A percentile compares a stretch with the other conserved stretches of the same genome.
These are phyloP conservation scores for Calidris pygmaea DNA, from an alignment of 2,113 vertebrate species.

Conservation along the genomic window DNA sequence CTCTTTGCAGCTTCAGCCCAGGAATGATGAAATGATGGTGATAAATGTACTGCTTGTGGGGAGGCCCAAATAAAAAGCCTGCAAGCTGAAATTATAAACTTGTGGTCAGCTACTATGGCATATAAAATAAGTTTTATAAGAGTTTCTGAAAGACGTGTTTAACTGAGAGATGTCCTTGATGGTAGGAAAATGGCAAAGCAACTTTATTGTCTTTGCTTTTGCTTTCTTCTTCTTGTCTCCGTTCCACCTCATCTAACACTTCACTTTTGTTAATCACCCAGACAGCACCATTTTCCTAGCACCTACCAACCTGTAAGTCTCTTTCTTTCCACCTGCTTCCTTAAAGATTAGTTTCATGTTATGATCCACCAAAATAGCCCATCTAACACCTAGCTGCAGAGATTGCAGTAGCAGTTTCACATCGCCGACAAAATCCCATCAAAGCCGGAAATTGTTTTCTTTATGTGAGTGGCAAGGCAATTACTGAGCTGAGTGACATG, in stretches of 20 bases:
- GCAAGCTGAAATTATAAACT: not conserved
- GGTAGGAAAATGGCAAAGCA: not conserved
- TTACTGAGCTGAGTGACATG: slow-evolving; percentile 46
- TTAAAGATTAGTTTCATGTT: slow-evolving; percentile 50
- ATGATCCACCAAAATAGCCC: slow-evolving; percentile 19
- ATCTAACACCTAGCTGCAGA: not conserved
- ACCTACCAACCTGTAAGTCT: not conserved
- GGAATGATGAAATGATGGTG: not conserved
- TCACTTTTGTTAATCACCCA: not conserved
- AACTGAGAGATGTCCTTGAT: not conserved
- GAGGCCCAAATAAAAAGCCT: not conserved
- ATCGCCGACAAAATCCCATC: not conserved
- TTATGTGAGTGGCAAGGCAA: slow-evolving; percentile 55
- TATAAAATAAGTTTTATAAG: not conserved
- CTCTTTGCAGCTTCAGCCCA: not conserved
- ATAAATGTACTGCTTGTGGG: not conserved
- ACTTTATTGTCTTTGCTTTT: not conserved
- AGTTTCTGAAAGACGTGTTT: not conserved
- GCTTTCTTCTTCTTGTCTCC: not conserved
- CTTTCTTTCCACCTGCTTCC: not conserved
- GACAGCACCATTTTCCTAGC: not conserved
- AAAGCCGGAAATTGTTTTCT: slow-evolving; percentile 45
- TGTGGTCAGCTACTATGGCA: not conserved
- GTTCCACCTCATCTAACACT: not conserved
- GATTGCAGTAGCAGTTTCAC: slow-evolving; percentile 27